Percentiles rank a stretch among this genome's conserved stretches.
phyloP scores from a whole-genome alignment of 1,140 invertebrate species.

The Artemia franciscana region DNA sequence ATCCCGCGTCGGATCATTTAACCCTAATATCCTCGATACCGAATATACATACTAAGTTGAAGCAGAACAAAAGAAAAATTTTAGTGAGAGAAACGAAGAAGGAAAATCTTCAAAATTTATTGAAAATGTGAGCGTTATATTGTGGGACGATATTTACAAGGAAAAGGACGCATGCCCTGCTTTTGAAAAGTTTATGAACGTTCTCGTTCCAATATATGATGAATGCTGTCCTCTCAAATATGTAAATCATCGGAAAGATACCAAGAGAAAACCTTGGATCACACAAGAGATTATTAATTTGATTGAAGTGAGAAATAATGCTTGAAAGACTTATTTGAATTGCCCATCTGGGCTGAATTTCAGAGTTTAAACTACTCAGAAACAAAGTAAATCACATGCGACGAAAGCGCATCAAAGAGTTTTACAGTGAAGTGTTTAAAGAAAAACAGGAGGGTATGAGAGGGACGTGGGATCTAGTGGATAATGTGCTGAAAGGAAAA shows the following conservation, averaged over 20 bases:
- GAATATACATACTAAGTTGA: not conserved
- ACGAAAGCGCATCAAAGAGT: too few relatives aligned
- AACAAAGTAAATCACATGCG: too few relatives aligned
- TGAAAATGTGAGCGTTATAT: too few relatives aligned
- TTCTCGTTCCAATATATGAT: not conserved
- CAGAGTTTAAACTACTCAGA: too few relatives aligned
- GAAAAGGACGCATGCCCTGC: not conserved
- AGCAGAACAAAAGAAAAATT: not conserved
- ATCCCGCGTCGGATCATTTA: not conserved
- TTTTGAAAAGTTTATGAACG: not conserved
- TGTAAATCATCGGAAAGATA: not conserved
- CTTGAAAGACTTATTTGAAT: too few relatives aligned
- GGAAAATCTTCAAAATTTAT: not conserved
- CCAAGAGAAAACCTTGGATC: not conserved
- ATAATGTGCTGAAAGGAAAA: too few relatives aligned
- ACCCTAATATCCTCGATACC: not conserved
- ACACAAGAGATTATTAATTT: not conserved
- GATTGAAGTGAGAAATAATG: not conserved
- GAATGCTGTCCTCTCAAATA: not conserved
- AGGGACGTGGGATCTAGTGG: too few relatives aligned
- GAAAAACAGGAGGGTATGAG: too few relatives aligned
- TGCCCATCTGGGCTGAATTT: not conserved
- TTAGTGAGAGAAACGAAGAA: not conserved
- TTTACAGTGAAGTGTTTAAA: too few relatives aligned
- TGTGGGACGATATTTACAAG: too few relatives aligned